phyloP scores from a whole-genome alignment of 2,797 vertebrate genomes.

The Picus viridis region DNA sequence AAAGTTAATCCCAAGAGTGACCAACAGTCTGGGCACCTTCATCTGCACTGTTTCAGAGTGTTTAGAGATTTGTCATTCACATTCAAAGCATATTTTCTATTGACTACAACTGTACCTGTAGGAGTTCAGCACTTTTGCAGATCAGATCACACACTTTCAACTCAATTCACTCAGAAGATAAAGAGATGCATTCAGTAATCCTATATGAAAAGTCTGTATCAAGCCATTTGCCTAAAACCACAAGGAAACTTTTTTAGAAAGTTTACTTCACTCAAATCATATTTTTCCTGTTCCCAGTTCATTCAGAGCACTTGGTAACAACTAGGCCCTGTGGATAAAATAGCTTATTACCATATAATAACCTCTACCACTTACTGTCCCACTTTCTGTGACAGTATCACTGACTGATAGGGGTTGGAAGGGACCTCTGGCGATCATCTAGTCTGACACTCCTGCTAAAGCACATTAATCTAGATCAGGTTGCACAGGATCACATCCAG shows the following conservation, averaged over 20 bases:
- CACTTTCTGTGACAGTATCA: background rate
- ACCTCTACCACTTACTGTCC: background rate
- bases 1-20: constrained; percentile 10
- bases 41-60: background rate
- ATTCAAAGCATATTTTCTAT: background rate
- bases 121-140: background rate
- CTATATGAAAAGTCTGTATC: background rate
- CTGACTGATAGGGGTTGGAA: background rate
- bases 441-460: background rate
- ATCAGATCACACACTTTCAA: background rate
- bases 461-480: background rate
- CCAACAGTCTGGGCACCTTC: background rate
- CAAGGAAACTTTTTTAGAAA: background rate
- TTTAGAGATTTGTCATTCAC: background rate
- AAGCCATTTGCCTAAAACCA: background rate
- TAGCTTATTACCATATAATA: background rate
- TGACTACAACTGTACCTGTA: background rate
- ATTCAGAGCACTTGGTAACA: background rate
- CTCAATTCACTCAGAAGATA: background rate
- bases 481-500: background rate
- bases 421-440: background rate
- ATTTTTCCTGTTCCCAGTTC: background rate
- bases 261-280: background rate
- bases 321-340: background rate
- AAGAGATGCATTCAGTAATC: background rate